Percentiles rank a stretch among this genome's conserved stretches.
Conservation (phyloP, 2,888 invertebrate species). For the Trichopoda pennipes region DNA sequence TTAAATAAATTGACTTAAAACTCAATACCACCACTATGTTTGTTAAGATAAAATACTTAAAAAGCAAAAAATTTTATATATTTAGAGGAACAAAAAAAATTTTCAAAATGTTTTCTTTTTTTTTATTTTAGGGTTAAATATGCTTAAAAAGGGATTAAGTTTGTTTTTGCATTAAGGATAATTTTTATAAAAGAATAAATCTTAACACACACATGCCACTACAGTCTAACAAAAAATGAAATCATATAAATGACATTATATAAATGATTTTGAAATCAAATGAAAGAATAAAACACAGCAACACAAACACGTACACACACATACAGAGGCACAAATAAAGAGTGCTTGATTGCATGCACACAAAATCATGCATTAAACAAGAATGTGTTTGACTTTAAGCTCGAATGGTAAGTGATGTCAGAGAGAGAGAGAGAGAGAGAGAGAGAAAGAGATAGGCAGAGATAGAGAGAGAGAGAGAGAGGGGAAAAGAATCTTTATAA, state of each 20-base stretch:
- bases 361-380: constrained; percentile 40
- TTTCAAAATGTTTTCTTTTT: constrained; percentile 29
- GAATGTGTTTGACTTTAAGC: constrained; percentile 52
- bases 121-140: constrained; percentile 54
- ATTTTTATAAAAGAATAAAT: constrained; percentile 47
- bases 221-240: constrained; percentile 25
- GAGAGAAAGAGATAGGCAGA: constrained; percentile 19
- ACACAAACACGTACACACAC: no score
- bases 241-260: constrained; percentile 51
- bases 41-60: constrained; percentile 41
- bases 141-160: constrained; percentile 59
- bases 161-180: constrained; percentile 59
- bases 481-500: constrained; percentile 42
- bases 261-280: constrained; percentile 49
- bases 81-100: constrained; percentile 20
- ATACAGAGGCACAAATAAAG: constrained; percentile 30
- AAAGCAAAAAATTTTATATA: neutral
- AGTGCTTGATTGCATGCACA: constrained; percentile 59
- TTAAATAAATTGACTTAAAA: constrained; percentile 6
- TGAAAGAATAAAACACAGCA: constrained; percentile 17
- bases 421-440: constrained; percentile 1
- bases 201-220: constrained; percentile 15
- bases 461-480: constrained; percentile 10
- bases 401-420: constrained; percentile 35
- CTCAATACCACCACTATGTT: neutral